phyloP scores from a whole-genome alignment of 2,888 invertebrate genomes.

The Heliconius cydno region DNA sequence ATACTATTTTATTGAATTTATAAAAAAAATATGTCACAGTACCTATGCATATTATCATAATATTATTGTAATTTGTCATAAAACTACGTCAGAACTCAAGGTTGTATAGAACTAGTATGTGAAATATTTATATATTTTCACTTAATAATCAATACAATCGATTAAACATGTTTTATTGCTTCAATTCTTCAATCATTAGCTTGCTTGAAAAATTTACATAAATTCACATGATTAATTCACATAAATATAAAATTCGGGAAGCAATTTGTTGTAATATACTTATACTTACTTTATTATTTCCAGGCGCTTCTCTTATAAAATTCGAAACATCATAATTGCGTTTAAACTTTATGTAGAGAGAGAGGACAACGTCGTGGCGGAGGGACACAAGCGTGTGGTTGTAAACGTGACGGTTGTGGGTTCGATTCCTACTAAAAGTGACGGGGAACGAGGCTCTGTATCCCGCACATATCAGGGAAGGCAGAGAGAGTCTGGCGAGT shows the following conservation, averaged over 20 bases:
- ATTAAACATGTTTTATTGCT: not conserved
- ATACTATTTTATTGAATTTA: not conserved
- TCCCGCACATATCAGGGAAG: too few relatives aligned
- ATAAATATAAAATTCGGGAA: not conserved
- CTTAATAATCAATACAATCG: not conserved
- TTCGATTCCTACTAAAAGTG: too few relatives aligned
- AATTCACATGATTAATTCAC: not conserved
- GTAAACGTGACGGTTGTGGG: too few relatives aligned
- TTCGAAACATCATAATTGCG: not conserved
- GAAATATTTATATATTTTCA: not conserved
- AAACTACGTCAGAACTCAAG: slow-evolving; percentile 1
- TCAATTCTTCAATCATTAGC: not conserved
- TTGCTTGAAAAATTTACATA: not conserved
- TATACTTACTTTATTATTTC: too few relatives aligned
- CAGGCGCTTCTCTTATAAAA: not conserved
- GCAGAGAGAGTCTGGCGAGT: too few relatives aligned
- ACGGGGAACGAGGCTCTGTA: too few relatives aligned
- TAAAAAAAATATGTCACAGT: not conserved
- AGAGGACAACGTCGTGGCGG: too few relatives aligned
- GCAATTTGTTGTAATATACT: not conserved
- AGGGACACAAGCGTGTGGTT: too few relatives aligned
- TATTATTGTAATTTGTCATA: not conserved
- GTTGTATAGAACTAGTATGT: not conserved
- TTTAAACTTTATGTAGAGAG: not conserved
- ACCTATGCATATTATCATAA: not conserved